phyloP scores from a whole-genome alignment of 2,113 vertebrate species.

The Fregata magnificens region DNA sequence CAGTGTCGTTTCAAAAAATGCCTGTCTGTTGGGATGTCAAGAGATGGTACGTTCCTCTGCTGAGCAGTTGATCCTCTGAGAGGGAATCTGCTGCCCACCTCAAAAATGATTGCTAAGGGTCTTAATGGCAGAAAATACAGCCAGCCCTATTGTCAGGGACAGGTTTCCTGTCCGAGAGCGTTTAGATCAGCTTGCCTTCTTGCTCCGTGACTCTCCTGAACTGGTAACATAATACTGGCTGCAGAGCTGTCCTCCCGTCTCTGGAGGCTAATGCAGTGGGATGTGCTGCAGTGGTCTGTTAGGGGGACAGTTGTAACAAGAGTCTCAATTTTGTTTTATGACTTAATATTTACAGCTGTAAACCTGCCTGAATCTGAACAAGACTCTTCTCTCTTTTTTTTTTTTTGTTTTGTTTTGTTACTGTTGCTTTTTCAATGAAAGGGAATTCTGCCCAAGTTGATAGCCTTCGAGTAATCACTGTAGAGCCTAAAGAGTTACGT shows the following conservation, averaged over 20 bases:
- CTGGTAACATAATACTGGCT: background rate
- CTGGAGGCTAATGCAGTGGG: background rate
- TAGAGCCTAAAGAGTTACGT: background rate
- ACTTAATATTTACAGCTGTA: background rate
- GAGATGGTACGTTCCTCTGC: slow-evolving; percentile 86
- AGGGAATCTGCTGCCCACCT: background rate
- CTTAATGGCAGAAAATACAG: background rate
- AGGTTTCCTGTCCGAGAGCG: background rate
- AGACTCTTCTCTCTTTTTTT: background rate
- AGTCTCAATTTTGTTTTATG: background rate
- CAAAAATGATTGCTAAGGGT: background rate
- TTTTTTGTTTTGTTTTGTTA: background rate
- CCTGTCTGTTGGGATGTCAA: slow-evolving; percentile 94
- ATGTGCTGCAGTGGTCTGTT: background rate
- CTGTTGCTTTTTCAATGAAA: background rate
- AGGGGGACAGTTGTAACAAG: background rate
- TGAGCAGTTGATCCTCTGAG: background rate
- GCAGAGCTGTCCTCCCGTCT: background rate
- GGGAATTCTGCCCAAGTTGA: background rate
- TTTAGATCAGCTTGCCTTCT: background rate
- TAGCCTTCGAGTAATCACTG: background rate
- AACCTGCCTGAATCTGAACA: background rate
- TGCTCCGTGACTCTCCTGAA: background rate
- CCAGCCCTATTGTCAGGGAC: background rate
- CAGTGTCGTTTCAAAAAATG: slow-evolving; percentile 99